phyloP scores from a whole-genome alignment of 2,888 invertebrate species.

The Cantharis rustica region DNA sequence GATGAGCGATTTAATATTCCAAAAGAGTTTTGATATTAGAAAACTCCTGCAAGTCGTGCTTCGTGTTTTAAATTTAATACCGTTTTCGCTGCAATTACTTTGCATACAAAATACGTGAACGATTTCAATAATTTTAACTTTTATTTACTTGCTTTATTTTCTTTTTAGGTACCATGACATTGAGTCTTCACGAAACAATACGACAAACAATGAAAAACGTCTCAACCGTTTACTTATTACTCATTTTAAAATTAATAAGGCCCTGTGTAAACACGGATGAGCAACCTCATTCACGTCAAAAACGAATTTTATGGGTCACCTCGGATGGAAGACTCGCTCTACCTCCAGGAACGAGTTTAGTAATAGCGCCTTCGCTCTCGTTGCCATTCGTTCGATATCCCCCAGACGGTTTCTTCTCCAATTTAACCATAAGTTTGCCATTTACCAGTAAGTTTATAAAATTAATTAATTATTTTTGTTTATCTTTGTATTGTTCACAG shows the following conservation, averaged over 20 bases:
- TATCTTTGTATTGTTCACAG: constrained; percentile 57
- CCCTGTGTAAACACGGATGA: constrained; percentile 19
- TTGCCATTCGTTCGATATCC: constrained; percentile 85
- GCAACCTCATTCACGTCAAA: constrained; percentile 71
- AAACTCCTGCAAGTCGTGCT: not conserved
- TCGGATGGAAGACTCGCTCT: constrained; percentile 82
- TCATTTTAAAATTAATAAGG: constrained; percentile 11
- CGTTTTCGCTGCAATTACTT: not conserved
- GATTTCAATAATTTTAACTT: not conserved
- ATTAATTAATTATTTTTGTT: not conserved
- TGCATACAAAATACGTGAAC: not conserved
- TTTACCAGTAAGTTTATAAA: constrained; percentile 74
- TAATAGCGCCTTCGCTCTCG: constrained; percentile 79
- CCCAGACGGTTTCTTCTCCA: constrained; percentile 83
- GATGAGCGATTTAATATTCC: not conserved
- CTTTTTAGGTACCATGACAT: not conserved
- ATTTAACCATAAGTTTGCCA: constrained; percentile 81
- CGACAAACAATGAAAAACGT: not conserved
- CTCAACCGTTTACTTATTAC: constrained; percentile 11
- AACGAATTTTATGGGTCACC: constrained; percentile 84
- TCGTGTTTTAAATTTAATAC: not conserved
- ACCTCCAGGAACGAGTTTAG: constrained; percentile 81
- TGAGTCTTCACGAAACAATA: not conserved
- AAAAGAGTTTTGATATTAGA: not conserved
- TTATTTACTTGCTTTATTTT: not conserved